These are phyloP conservation scores for Diploscapter pachys DNA, from an alignment of 1,140 invertebrate genomes.

Conservation along the genomic window DNA sequence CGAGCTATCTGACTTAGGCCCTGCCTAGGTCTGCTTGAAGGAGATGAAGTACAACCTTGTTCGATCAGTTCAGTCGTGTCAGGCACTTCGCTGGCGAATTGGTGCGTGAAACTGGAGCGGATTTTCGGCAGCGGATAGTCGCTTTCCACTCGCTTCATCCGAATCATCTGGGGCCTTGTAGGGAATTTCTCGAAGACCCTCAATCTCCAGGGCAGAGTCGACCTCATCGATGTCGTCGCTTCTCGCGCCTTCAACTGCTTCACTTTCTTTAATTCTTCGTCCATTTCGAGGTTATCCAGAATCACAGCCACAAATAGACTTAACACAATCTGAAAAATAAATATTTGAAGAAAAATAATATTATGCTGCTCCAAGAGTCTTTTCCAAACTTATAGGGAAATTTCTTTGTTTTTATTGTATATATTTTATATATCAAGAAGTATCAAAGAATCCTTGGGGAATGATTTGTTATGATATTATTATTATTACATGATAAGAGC, in stretches of 20 bases:
- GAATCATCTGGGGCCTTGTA: slow-evolving; percentile 96
- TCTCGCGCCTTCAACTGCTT: slow-evolving; percentile 72
- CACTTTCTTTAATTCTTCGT: slow-evolving; percentile 98
- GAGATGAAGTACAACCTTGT: neutral
- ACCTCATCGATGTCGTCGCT: slow-evolving; percentile 43
- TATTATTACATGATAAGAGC: too few relatives aligned
- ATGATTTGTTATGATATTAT: too few relatives aligned
- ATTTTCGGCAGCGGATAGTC: slow-evolving; percentile 95
- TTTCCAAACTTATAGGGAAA: too few relatives aligned
- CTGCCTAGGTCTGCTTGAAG: neutral
- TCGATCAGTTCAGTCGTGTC: slow-evolving; percentile 27
- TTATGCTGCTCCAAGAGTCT: neutral
- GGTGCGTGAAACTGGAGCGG: slow-evolving; percentile 95
- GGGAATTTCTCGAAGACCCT: slow-evolving; percentile 98
- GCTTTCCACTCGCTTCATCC: slow-evolving; percentile 87
- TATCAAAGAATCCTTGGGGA: too few relatives aligned
- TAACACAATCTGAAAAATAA: slow-evolving; percentile 80
- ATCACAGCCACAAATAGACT: slow-evolving; percentile 99
- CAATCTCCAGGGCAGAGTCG: slow-evolving; percentile 82
- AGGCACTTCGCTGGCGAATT: slow-evolving; percentile 74
- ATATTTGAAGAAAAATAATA: neutral
- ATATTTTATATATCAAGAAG: too few relatives aligned
- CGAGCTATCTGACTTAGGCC: neutral
- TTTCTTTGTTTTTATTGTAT: too few relatives aligned
- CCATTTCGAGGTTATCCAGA: slow-evolving; percentile 96